Base-by-base conservation (phyloP, 1,140 invertebrate species). In the Nephila pilipes region DNA sequence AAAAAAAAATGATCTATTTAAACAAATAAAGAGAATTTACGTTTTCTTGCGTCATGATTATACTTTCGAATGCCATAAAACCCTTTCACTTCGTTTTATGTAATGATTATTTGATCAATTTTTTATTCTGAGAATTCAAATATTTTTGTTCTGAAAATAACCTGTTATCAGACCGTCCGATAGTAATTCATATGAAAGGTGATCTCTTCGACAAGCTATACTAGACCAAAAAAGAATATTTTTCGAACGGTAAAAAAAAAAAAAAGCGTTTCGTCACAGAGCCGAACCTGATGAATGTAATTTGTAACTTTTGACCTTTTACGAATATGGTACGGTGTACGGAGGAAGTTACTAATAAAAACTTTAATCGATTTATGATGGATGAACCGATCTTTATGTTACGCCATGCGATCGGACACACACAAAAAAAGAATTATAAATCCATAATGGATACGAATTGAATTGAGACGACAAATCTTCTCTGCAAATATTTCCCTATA, bases 231-330 rank as follows among this genome's bases (percentile, higher is more conserved):
- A 60, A 38, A 38, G 36, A 38, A 46, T 38, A 22, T 20, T 46
- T 46, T 46, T 46, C 46, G 46, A 81, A 18, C 12, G 16, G 16
- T 3, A 22, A 4, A 54, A 10, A 32, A 32, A 85, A 20, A 58
- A 58, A 4, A 46, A 10, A 85, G 58, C n/a, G n/a, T 57, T n/a
- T n/a, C 87, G 58, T 79, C 69, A 79, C 69, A 32, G 36, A 18
- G 5, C 29, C 29, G 38, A 58, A 90, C 57, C 69, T 90, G 89
- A 90, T 81, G 89, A 90, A 90, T 90, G 89, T 90, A 60, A 58
- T 90, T 81, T 63, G 54, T 90, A 38, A 90, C 89, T 58, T 90
- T 60, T 90, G 79, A 90, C 79, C 89, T 90, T 90, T 89, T 25
- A 12, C 54, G 29, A 90, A 58, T 5, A 36, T 79, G 36, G 65